These are phyloP conservation scores for Euura saliciscinereae DNA, from an alignment of 1,140 invertebrate species.

Conservation along the genomic window DNA sequence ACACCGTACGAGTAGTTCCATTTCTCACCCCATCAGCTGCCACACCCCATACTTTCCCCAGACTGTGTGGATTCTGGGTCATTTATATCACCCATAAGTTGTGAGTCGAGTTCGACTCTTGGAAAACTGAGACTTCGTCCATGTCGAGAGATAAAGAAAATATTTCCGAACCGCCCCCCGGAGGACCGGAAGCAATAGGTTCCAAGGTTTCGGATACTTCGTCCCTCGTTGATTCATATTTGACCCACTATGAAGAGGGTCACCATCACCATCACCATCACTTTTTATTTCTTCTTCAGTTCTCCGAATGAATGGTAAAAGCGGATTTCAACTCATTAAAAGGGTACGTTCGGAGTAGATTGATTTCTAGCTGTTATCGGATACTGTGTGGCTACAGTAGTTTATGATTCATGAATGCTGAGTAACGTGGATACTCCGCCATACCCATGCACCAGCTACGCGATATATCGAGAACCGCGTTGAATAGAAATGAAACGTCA, in stretches of 20 bases:
- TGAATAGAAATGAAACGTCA: conserved; percentile 5
- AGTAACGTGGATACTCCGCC: not conserved
- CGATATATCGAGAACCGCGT: not conserved
- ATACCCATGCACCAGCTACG: not conserved
- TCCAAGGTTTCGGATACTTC: not conserved
- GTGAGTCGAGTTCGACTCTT: not conserved
- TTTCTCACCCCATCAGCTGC: not conserved
- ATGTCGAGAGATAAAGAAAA: not conserved
- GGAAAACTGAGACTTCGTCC: not conserved
- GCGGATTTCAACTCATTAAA: too few species aligned
- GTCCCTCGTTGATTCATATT: conserved; percentile 3
- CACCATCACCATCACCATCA: too few species aligned
- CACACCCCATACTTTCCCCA: not conserved
- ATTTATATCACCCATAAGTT: not conserved
- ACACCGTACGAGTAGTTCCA: not conserved
- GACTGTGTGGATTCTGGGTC: not conserved
- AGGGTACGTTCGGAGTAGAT: too few species aligned
- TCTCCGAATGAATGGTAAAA: not conserved
- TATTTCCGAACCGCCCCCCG: not conserved
- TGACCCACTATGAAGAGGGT: not conserved
- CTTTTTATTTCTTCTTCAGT: not conserved
- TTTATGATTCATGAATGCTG: not conserved
- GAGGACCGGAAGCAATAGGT: not conserved
- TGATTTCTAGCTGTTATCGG: not conserved
- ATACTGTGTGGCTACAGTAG: too few species aligned